These are phyloP conservation scores for Calypte anna DNA, from an alignment of 2,113 vertebrate genomes.

Conservation along the genomic window DNA sequence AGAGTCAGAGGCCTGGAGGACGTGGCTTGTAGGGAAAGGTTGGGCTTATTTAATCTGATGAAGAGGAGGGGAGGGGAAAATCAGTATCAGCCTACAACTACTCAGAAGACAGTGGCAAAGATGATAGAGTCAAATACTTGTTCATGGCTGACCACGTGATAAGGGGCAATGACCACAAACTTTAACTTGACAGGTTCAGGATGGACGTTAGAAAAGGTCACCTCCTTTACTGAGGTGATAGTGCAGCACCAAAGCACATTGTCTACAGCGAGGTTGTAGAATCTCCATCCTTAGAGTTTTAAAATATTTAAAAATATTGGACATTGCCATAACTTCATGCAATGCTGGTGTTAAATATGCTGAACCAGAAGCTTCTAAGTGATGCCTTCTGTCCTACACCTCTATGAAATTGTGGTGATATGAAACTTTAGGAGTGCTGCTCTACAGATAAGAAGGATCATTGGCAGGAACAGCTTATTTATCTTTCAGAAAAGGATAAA, in stretches of 20 bases:
- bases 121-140: background rate
- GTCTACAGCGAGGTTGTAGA: accelerated
- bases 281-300: background rate
- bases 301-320: background rate
- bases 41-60: background rate
- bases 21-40: background rate
- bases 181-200: background rate
- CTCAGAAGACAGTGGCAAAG: background rate
- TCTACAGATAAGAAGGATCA: background rate
- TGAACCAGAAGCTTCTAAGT: background rate
- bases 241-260: accelerated
- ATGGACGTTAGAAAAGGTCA: accelerated
- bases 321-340: background rate
- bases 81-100: background rate
- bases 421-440: background rate
- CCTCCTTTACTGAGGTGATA: background rate
- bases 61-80: background rate
- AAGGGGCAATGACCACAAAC: background rate
- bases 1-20: background rate
- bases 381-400: background rate
- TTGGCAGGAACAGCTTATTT: background rate
- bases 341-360: background rate
- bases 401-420: background rate
- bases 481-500: background rate
- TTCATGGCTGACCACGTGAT: background rate